Evolutionary conservation across 1,140 invertebrate species (phyloP).

Genomic region (Drosophila sturtevanti): DNA sequence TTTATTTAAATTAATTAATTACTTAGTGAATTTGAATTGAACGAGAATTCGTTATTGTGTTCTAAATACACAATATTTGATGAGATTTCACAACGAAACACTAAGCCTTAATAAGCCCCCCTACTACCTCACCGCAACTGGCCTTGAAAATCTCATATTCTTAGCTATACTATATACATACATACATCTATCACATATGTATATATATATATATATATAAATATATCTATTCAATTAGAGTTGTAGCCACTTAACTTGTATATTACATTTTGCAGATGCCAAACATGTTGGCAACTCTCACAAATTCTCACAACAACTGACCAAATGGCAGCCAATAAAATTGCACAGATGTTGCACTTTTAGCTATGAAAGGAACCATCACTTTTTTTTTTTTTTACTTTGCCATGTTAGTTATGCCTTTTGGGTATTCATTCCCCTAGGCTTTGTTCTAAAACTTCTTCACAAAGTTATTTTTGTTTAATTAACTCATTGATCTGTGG

Average conservation of each 20-base stretch:
- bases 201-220: background rate
- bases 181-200: too few species aligned
- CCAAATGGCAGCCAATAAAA: slow-evolving; percentile 28
- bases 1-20: slow-evolving; percentile 24
- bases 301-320: slow-evolving; percentile 20
- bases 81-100: slow-evolving; percentile 39
- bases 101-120: slow-evolving; percentile 42
- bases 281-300: slow-evolving; percentile 1
- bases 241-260: slow-evolving; percentile 13
- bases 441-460: slow-evolving; percentile 36
- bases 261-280: slow-evolving; percentile 58
- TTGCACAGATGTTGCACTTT: background rate
- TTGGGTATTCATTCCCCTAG: slow-evolving; percentile 28
- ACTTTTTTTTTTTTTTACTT: slow-evolving; percentile 28
- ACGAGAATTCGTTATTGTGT: slow-evolving; percentile 22
- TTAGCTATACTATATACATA: slow-evolving; percentile 24
- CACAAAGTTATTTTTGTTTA: slow-evolving; percentile 31
- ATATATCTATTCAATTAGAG: slow-evolving; percentile 48
- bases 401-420: background rate
- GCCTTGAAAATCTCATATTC: slow-evolving; percentile 59
- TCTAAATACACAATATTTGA: slow-evolving; percentile 35
- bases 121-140: background rate
- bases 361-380: slow-evolving; percentile 43
- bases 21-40: background rate
- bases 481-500: slow-evolving; percentile 37